Percentiles rank a stretch among this genome's conserved stretches.
Evolutionary conservation across 2,797 vertebrate species (phyloP).

Genomic region (Falco novaeseelandiae): DNA sequence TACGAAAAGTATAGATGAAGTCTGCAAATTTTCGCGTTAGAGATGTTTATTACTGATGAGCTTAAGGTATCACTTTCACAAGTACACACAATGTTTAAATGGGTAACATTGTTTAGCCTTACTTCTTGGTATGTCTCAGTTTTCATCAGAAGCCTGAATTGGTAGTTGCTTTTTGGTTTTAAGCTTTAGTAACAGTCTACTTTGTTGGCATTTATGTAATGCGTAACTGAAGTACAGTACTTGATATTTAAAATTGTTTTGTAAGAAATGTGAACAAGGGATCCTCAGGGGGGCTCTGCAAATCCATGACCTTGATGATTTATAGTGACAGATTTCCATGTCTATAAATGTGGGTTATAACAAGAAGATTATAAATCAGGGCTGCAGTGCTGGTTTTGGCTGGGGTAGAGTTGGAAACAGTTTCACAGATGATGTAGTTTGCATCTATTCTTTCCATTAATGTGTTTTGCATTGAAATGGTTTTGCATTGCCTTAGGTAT

Average conservation of each 20-base stretch:
- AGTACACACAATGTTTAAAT: not conserved
- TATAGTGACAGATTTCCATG: not conserved
- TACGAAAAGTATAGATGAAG: not conserved
- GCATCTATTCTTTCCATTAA: slow-evolving; percentile 33
- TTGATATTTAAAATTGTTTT: not conserved
- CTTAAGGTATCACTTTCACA: not conserved
- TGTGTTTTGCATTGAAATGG: slow-evolving; percentile 15
- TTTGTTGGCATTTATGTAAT: not conserved
- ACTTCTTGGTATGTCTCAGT: not conserved
- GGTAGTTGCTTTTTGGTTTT: not conserved
- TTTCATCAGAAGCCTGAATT: not conserved
- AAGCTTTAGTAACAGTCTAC: not conserved
- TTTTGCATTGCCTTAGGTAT: slow-evolving; percentile 41
- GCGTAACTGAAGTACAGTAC: not conserved
- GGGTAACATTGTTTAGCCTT: not conserved
- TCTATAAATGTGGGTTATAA: not conserved
- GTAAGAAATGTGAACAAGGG: not conserved
- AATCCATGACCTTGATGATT: not conserved
- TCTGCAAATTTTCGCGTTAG: not conserved
- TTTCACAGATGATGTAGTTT: slow-evolving; percentile 34
- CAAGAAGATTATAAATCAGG: slow-evolving; percentile 10
- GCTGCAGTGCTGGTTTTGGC: not conserved
- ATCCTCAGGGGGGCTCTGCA: not conserved
- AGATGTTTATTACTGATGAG: fast-evolving
- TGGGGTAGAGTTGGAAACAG: not conserved